Evolutionary conservation across 1,140 invertebrate species (phyloP).

Genomic region (Micrasema longulum): DNA sequence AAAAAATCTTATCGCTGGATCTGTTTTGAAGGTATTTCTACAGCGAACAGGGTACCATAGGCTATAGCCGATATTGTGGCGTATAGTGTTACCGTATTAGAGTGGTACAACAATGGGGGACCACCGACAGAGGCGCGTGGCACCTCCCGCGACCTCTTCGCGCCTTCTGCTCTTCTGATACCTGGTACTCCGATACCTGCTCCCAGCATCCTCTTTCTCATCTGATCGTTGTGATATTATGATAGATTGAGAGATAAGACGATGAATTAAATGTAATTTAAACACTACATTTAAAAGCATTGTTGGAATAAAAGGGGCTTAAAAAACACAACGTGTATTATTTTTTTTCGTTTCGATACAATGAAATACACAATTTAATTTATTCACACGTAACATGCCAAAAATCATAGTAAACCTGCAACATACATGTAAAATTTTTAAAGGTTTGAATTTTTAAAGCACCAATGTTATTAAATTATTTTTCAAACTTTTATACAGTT

Average conservation of each 20-base stretch:
- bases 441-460: too few species aligned
- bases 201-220: conserved; percentile 6
- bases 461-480: too few species aligned
- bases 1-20: not conserved
- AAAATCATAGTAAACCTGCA: too few species aligned
- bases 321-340: not conserved
- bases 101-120: conserved; percentile 49
- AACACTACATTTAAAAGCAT: conserved; percentile 22
- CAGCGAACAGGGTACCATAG: too few species aligned
- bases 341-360: not conserved
- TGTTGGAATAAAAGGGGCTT: not conserved
- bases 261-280: conserved; percentile 26
- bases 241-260: conserved; percentile 22
- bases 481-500: too few species aligned
- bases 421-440: too few species aligned
- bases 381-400: too few species aligned
- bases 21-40: conserved; percentile 8
- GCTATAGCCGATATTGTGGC: not conserved
- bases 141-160: conserved; percentile 39
- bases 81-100: conserved; percentile 21
- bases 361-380: too few species aligned
- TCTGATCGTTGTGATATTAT: conserved; percentile 7
- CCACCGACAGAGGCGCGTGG: conserved; percentile 53
- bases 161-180: not conserved
- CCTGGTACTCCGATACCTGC: not conserved